A percentile compares a stretch with the other conserved stretches of the same genome.
These are phyloP conservation scores for Melierax canorus DNA, from an alignment of 2,113 vertebrate species.

Conservation along the genomic window DNA sequence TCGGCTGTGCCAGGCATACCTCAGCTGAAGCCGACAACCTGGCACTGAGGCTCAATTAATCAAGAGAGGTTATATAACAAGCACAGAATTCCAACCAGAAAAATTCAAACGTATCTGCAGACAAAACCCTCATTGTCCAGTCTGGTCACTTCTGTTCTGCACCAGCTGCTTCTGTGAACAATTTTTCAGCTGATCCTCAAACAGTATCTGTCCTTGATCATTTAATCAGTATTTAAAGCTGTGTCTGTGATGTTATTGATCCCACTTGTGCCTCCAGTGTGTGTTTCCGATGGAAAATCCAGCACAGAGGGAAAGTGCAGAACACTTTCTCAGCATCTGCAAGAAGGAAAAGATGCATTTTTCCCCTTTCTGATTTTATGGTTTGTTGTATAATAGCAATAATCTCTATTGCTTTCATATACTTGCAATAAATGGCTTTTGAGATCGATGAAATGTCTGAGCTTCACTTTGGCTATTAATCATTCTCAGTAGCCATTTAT, in stretches of 20 bases:
- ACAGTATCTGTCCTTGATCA: slow-evolving; percentile 20
- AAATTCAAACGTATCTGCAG: not conserved
- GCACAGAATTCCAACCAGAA: slow-evolving; percentile 10
- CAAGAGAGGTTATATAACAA: slow-evolving; percentile 11
- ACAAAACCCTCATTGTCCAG: slow-evolving; percentile 21
- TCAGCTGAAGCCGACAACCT: not conserved
- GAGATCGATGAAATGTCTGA: slow-evolving; percentile 34
- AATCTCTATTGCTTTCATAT: slow-evolving; percentile 35
- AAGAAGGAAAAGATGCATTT: slow-evolving; percentile 27
- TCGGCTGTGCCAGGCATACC: not conserved
- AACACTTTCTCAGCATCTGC: not conserved
- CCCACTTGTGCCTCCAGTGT: not conserved
- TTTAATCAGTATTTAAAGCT: slow-evolving; percentile 61
- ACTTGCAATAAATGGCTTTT: slow-evolving; percentile 46
- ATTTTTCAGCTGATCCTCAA: slow-evolving; percentile 28
- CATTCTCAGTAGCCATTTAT: slow-evolving; percentile 50
- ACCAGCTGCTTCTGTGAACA: slow-evolving; percentile 17
- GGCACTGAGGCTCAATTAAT: slow-evolving; percentile 16
- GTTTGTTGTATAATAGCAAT: slow-evolving; percentile 50
- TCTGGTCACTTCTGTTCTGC: not conserved
- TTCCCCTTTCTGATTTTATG: slow-evolving; percentile 31
- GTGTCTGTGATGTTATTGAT: slow-evolving; percentile 40
- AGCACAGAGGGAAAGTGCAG: not conserved
- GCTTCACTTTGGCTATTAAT: slow-evolving; percentile 52
- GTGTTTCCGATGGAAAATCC: slow-evolving; percentile 8